Conservation (phyloP, 2,888 invertebrate species). For the Allygus modestus region DNA sequence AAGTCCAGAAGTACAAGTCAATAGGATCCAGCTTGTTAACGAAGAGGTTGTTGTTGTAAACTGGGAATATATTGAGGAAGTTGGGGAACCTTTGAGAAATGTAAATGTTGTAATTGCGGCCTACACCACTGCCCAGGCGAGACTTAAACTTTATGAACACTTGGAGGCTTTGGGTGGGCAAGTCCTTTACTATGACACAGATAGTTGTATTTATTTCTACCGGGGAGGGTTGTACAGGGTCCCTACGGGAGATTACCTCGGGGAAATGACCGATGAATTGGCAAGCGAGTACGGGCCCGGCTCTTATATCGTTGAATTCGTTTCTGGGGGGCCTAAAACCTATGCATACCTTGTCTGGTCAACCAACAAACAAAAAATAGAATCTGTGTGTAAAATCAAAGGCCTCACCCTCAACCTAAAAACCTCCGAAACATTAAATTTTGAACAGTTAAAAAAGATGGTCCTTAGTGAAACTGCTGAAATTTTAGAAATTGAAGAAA, state of each 20-base stretch:
- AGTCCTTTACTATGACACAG: slow-evolving; percentile 59
- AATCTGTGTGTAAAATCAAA: slow-evolving; percentile 42
- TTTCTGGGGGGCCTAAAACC: slow-evolving; percentile 52
- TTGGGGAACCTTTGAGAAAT: slow-evolving; percentile 30
- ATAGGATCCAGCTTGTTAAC: slow-evolving; percentile 1
- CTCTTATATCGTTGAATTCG: slow-evolving; percentile 49
- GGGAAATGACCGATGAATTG: slow-evolving; percentile 61
- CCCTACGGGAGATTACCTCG: slow-evolving; percentile 60
- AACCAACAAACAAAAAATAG: not conserved
- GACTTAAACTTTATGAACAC: slow-evolving; percentile 50
- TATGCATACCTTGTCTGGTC: slow-evolving; percentile 29
- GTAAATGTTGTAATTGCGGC: slow-evolving; percentile 56
- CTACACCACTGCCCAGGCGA: slow-evolving; percentile 59
- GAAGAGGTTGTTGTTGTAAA: slow-evolving; percentile 9
- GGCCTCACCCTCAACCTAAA: slow-evolving; percentile 13
- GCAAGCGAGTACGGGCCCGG: slow-evolving; percentile 24
- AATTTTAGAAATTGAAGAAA: not conserved
- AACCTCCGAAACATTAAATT: not conserved
- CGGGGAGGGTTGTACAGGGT: slow-evolving; percentile 49
- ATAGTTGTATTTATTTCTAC: slow-evolving; percentile 44
- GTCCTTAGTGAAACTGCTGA: not conserved
- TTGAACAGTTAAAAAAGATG: slow-evolving; percentile 20
- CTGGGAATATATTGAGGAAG: slow-evolving; percentile 30
- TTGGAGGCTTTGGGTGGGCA: slow-evolving; percentile 29
- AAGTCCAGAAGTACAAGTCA: slow-evolving; percentile 12